phyloP scores from a whole-genome alignment of 1,140 invertebrate genomes.

The Lepidurus apus region DNA sequence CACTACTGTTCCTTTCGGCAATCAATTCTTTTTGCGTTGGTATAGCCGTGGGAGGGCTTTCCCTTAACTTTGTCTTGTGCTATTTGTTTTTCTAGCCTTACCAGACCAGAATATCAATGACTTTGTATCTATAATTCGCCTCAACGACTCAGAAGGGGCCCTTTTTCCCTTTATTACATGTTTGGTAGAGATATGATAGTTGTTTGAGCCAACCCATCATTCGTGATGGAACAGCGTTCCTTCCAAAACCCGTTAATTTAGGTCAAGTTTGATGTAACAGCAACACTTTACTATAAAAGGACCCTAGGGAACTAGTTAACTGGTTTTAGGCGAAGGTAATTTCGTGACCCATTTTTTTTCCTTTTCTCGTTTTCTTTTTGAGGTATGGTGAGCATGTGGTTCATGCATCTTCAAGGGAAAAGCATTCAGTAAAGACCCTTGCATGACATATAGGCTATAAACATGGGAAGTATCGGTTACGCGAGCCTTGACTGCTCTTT shows the following conservation, averaged over 20 bases:
- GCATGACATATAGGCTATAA: neutral
- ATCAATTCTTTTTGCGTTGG: constrained; percentile 22
- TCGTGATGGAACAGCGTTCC: neutral
- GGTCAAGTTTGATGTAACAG: neutral
- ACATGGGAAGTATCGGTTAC: neutral
- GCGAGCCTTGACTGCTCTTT: neutral
- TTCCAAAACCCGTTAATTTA: neutral
- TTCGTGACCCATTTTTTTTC: constrained; percentile 12
- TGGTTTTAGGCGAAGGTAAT: neutral
- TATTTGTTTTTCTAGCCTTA: too few species aligned
- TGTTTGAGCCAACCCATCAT: neutral
- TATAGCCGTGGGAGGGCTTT: too few species aligned
- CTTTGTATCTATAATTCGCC: too few species aligned
- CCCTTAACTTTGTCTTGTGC: too few species aligned
- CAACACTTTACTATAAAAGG: neutral
- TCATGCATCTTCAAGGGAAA: neutral
- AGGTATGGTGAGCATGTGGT: constrained; percentile 1
- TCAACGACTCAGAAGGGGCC: too few species aligned
- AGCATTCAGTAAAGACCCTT: neutral
- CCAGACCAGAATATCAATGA: too few species aligned
- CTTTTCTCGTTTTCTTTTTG: neutral
- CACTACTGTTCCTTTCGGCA: neutral
- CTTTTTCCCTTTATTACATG: neutral
- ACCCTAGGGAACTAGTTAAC: neutral
- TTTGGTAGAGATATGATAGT: neutral